phyloP scores from a whole-genome alignment of 2,888 invertebrate genomes.

The Rapana venosa region DNA sequence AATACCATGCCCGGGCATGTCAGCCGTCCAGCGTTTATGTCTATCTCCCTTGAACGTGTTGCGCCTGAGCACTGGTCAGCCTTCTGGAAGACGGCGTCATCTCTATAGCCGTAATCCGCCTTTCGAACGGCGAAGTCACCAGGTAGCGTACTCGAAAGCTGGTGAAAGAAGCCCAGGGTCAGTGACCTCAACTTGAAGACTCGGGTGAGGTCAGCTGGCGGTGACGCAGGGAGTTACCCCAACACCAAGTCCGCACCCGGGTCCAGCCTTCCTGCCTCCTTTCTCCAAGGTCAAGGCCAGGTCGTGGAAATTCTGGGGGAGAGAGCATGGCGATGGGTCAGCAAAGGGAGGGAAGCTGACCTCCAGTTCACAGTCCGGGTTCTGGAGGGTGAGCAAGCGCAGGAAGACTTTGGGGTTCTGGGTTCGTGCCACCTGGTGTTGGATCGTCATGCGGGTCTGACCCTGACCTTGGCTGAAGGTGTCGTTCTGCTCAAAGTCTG shows the following conservation, averaged over 20 bases:
- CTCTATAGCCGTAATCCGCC: background rate
- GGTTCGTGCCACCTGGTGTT: background rate
- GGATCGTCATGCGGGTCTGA: background rate
- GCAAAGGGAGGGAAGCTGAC: background rate
- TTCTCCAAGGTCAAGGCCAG: background rate
- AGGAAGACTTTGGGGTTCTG: background rate
- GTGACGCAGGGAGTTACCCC: background rate
- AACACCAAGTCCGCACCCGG: background rate
- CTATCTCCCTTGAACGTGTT: background rate
- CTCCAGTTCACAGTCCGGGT: background rate
- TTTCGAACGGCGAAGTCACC: background rate
- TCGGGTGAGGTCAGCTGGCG: background rate
- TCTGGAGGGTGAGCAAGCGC: background rate
- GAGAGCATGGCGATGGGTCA: background rate
- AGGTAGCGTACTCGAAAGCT: background rate
- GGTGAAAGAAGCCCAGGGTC: background rate
- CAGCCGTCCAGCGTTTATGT: background rate
- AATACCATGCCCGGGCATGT: background rate
- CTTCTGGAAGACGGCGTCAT: background rate
- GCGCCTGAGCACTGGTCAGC: background rate
- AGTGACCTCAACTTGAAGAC: background rate
- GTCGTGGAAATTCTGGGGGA: background rate
- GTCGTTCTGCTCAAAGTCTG: background rate
- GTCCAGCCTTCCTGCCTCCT: background rate
- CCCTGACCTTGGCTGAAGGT: background rate